phyloP scores from a whole-genome alignment of 2,888 invertebrate species.

The Drosophila greeni region DNA sequence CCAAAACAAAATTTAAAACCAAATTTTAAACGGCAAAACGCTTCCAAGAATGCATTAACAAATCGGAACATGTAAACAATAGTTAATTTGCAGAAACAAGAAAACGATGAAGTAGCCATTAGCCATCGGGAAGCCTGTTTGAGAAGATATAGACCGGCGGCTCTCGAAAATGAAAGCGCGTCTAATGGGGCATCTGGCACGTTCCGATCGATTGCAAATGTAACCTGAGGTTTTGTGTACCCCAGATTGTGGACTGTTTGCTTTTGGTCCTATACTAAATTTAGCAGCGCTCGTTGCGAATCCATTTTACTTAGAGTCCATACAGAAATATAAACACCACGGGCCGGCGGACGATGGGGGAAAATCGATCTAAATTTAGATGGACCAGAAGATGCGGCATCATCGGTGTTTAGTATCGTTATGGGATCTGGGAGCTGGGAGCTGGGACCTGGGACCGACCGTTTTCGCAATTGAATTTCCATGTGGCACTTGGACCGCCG shows the following conservation, averaged over 20 bases:
- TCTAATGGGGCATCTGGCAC: conserved; percentile 32
- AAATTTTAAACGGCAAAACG: neutral
- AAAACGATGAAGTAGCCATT: neutral
- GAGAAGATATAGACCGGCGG: neutral
- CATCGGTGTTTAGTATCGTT: conserved; percentile 23
- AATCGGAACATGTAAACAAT: neutral
- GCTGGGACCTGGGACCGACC: neutral
- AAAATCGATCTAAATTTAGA: conserved; percentile 36
- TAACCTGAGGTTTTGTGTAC: conserved; percentile 33
- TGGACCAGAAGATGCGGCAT: conserved; percentile 1
- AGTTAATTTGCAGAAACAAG: neutral
- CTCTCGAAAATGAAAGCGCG: conserved; percentile 16
- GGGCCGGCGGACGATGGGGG: conserved; percentile 1
- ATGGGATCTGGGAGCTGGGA: conserved; percentile 3
- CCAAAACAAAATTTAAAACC: neutral
- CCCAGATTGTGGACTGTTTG: conserved; percentile 34
- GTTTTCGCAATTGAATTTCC: conserved; percentile 26
- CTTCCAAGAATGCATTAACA: neutral
- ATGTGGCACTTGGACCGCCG: conserved; percentile 3
- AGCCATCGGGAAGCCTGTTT: neutral
- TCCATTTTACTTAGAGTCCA: conserved; percentile 36
- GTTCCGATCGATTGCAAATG: conserved; percentile 35
- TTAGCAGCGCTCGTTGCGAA: conserved; percentile 25
- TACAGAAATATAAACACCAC: conserved; percentile 16
- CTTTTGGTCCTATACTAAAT: conserved; percentile 31